phyloP scores from a whole-genome alignment of 2,888 invertebrate species.

The Scelioninae gen. 2 region DNA sequence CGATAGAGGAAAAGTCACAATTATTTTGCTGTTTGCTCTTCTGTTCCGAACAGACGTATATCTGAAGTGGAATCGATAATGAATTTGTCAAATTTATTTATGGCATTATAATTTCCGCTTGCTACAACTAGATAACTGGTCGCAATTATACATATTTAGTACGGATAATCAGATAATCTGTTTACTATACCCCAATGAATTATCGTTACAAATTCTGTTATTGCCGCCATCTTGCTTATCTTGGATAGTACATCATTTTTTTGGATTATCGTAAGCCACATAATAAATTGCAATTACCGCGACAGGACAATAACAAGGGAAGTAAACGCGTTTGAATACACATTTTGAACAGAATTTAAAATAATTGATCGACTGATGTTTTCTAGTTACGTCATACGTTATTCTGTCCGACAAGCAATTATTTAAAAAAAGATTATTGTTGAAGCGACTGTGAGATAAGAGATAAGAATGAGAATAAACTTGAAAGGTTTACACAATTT shows the following conservation, averaged over 20 bases:
- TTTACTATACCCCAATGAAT: constrained; percentile 45
- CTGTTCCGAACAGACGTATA: no score
- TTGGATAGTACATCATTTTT: constrained; percentile 6
- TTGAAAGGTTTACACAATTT: no score
- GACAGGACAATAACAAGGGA: no score
- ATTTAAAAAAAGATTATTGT: no score
- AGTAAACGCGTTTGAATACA: no score
- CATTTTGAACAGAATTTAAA: no score
- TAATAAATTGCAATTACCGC: constrained; percentile 9
- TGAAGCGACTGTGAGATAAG: no score
- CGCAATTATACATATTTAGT: constrained; percentile 48
- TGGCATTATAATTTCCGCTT: constrained; percentile 43
- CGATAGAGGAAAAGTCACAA: no score
- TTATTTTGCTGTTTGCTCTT: no score
- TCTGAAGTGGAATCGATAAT: constrained; percentile 37
- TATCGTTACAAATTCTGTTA: constrained; percentile 37
- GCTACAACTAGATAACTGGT: constrained; percentile 41
- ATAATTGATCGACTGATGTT: no score
- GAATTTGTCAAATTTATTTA: constrained; percentile 45
- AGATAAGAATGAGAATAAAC: no score
- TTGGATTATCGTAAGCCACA: constrained; percentile 7
- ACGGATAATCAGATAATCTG: constrained; percentile 41
- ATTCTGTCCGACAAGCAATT: not conserved
- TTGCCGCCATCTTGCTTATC: constrained; percentile 30
- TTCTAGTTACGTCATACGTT: no score